These are phyloP conservation scores for Uria aalge DNA, from an alignment of 2,113 vertebrate species.

Conservation along the genomic window DNA sequence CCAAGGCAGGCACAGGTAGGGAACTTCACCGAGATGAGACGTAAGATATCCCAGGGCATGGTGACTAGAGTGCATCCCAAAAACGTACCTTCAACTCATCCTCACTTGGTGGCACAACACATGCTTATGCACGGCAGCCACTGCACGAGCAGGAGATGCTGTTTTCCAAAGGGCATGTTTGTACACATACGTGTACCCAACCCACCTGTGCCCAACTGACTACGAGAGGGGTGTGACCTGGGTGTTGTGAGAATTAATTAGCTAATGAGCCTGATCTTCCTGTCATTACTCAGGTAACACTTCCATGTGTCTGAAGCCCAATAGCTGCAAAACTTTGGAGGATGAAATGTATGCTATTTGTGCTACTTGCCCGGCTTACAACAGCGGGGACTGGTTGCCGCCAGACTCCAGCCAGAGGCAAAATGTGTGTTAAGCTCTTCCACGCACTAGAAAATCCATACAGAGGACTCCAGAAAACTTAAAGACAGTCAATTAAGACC, in stretches of 20 bases:
- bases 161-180: not conserved
- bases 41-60: not conserved
- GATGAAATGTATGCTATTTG: not conserved
- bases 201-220: not conserved
- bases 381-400: not conserved
- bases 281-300: slow-evolving; percentile 1
- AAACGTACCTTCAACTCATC: not conserved
- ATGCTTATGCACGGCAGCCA: not conserved
- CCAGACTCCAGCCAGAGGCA: not conserved
- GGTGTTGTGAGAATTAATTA: not conserved
- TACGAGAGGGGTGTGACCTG: not conserved
- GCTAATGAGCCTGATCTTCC: slow-evolving; percentile 42
- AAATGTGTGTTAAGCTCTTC: not conserved
- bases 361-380: rapidly evolving
- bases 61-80: not conserved
- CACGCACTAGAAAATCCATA: not conserved
- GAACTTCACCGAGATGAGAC: not conserved
- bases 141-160: not conserved
- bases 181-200: not conserved
- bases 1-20: not conserved
- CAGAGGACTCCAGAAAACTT: slow-evolving; percentile 11
- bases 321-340: not conserved
- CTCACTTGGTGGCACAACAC: not conserved
- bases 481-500: not conserved
- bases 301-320: not conserved